Base-by-base conservation (phyloP, 2,113 vertebrate species). In the Ochotona princeps region DNA sequence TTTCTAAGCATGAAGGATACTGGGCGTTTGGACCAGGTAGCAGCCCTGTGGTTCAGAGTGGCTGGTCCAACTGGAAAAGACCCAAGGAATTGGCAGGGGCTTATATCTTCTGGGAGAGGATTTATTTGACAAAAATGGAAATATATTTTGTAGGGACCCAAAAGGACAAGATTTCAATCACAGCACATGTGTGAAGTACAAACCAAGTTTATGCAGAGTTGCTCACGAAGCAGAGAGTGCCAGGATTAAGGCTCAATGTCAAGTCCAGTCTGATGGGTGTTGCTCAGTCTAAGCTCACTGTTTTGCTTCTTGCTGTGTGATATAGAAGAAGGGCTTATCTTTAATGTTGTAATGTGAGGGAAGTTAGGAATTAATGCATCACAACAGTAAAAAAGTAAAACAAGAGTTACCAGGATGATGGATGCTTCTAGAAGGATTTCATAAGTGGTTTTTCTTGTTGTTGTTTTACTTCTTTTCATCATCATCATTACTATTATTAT, bases 101-200 rank as follows among this genome's bases (percentile, higher is more conserved):
- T 69, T 17, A 54, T 2, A 7, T 54, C 8, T 15, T 8, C 11
- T 61, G n/a, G 17, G 12, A 83, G 57, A 75, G 20, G 10, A 51
- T 32, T 51, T 89, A 30, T 75, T 88, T 89, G 65, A 57, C 44
- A 63, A 65, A 91, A 80, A 12, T 44, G 38, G n/a, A 87, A 76
- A 6, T 7, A 66, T 91, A 38, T 25, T 5, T 91, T 21, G 6
- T 8, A 10, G 32, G 15, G 63, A 15, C 25, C 44, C 21, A 2
- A 18, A 38, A 38, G 4, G 2, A 67, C 85, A 79, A 25, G 47
- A 18, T 47, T 80, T 51, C 23, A 8, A 4, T 82, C 17, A 84
- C 20, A 65, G 8, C 51, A n/a, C 23, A 51, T 11, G 35, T 60
- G 57, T 87, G 18, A 32, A 78, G 57, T 65, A 1, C 1, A 61